Conservation (phyloP, 2,888 invertebrate genomes). For the Microctonus hyperodae region DNA sequence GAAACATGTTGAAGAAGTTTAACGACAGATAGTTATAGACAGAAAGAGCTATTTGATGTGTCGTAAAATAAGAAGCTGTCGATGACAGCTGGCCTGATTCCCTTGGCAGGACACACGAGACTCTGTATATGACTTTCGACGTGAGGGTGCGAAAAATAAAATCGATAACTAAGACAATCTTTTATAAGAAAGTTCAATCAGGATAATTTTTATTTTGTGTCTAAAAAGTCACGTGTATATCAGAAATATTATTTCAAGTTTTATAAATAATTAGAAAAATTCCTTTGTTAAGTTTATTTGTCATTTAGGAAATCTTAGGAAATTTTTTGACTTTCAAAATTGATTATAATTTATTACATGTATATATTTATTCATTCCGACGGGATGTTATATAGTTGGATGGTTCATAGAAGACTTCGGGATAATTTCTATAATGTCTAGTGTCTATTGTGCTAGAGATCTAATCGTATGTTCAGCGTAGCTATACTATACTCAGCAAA, state of each 20-base stretch:
- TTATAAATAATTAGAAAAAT: too few relatives aligned
- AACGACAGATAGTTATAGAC: background rate
- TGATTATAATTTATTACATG: too few relatives aligned
- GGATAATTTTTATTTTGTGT: too few relatives aligned
- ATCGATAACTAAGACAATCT: slow-evolving; percentile 48
- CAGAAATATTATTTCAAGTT: too few relatives aligned
- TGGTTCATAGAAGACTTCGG: slow-evolving; percentile 41
- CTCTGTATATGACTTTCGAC: slow-evolving; percentile 26
- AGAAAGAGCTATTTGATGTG: slow-evolving; percentile 24
- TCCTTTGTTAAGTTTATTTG: too few relatives aligned
- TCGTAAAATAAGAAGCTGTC: slow-evolving; percentile 54
- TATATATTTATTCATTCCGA: too few relatives aligned
- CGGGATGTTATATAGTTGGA: too few relatives aligned
- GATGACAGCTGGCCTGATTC: slow-evolving; percentile 57
- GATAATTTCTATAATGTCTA: slow-evolving; percentile 47
- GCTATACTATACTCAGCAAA: slow-evolving; percentile 62
- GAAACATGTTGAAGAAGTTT: slow-evolving; percentile 18
- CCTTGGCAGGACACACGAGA: slow-evolving; percentile 49
- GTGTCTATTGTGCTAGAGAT: slow-evolving; percentile 52
- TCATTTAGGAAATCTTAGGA: too few relatives aligned
- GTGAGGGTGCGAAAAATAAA: slow-evolving; percentile 50
- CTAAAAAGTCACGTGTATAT: too few relatives aligned
- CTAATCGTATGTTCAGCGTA: slow-evolving; percentile 46
- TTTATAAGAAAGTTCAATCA: background rate
- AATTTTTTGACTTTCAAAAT: too few relatives aligned